Conservation (phyloP, 2,888 invertebrate genomes). For the Elysia crispata region DNA sequence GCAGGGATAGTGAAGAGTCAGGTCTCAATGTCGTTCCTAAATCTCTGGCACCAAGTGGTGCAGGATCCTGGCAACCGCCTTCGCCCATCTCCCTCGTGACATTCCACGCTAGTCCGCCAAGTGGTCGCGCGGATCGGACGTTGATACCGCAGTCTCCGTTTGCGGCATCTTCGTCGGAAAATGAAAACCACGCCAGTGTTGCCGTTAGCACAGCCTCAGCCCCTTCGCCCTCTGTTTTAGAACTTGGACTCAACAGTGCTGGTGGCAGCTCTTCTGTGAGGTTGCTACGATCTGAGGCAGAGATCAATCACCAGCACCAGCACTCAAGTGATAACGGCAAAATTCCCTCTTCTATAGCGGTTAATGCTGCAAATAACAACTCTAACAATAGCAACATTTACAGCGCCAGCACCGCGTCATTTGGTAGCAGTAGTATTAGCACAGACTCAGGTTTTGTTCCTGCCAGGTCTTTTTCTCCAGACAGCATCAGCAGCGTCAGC, state of each 20-base stretch:
- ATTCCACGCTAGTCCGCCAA: conserved; percentile 35
- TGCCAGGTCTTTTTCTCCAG: neutral
- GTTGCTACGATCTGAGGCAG: neutral
- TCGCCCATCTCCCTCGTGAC: conserved; percentile 37
- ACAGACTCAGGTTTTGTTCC: neutral
- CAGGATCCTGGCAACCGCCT: neutral
- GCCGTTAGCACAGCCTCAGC: too few relatives aligned
- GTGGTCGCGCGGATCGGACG: neutral
- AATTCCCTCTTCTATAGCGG: too few relatives aligned
- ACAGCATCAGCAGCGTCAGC: conserved; percentile 37
- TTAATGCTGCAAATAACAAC: too few relatives aligned
- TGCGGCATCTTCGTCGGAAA: neutral
- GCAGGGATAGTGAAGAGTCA: neutral
- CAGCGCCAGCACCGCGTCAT: neutral
- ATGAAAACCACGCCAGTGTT: neutral
- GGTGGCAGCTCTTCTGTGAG: neutral
- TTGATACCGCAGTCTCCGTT: neutral
- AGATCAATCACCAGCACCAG: too few relatives aligned
- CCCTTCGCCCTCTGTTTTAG: neutral
- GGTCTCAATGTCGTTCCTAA: too few relatives aligned
- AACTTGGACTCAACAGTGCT: neutral
- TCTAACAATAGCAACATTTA: too few relatives aligned
- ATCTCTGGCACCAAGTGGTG: too few relatives aligned
- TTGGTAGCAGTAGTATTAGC: conserved; percentile 3
- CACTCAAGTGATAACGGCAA: too few relatives aligned